phyloP scores from a whole-genome alignment of 2,113 vertebrate genomes.

The Tylochromis polylepis region DNA sequence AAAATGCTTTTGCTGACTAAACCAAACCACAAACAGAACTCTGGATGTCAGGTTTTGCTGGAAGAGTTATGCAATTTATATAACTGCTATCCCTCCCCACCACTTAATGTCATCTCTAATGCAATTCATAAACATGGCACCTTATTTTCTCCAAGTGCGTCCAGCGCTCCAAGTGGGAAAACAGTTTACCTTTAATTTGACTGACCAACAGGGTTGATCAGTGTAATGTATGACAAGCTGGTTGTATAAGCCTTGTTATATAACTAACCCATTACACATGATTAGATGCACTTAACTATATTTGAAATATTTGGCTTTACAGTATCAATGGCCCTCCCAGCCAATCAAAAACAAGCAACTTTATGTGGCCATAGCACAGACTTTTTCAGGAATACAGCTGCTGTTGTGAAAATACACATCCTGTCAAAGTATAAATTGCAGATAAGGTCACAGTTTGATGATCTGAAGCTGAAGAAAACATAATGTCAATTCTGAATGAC shows the following conservation, averaged over 20 bases:
- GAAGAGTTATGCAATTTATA: background rate
- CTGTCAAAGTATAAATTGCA: background rate
- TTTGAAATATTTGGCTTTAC: background rate
- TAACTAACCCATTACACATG: background rate
- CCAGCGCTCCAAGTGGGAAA: background rate
- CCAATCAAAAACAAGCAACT: background rate
- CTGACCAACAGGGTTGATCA: background rate
- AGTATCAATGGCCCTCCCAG: background rate
- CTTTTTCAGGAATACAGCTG: background rate
- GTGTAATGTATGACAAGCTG: background rate
- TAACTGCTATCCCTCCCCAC: background rate
- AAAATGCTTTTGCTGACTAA: background rate
- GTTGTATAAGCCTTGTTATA: background rate
- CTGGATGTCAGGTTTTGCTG: background rate
- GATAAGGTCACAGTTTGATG: background rate
- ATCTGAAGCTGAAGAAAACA: background rate
- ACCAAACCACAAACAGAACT: background rate
- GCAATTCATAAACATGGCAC: background rate
- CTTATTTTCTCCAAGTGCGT: background rate
- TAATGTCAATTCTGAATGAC: background rate
- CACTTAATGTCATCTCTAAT: background rate
- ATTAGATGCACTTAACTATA: background rate
- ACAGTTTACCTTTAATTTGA: background rate
- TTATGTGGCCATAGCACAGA: background rate
- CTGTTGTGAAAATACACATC: background rate